Conservation (phyloP, 1,140 invertebrate genomes). For the Maconellicoccus hirsutus region DNA sequence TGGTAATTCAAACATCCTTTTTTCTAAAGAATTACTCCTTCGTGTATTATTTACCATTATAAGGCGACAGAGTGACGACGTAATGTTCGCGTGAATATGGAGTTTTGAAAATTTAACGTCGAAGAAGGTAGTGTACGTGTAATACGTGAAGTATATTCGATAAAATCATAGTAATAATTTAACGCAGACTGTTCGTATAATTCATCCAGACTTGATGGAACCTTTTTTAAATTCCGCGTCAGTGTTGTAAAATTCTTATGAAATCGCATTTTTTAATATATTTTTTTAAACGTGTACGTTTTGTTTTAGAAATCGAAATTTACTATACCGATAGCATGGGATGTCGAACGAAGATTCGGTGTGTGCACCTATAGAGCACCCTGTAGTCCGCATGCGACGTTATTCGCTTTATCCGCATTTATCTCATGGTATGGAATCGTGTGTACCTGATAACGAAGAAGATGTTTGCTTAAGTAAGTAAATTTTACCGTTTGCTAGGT, state of each 20-base stretch:
- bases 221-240: not conserved
- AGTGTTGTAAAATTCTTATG: too few species aligned
- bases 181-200: not conserved
- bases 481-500: too few species aligned
- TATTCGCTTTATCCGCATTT: constrained; percentile 15
- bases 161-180: not conserved
- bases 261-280: too few species aligned
- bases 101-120: not conserved
- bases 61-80: not conserved
- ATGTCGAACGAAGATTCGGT: not conserved
- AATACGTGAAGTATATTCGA: not conserved
- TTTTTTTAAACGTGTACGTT: too few species aligned
- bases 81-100: not conserved
- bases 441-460: not conserved
- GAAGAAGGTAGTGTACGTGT: not conserved
- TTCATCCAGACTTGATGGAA: not conserved
- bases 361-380: not conserved
- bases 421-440: constrained; percentile 14
- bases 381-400: constrained; percentile 15
- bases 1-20: not conserved
- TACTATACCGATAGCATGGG: not conserved
- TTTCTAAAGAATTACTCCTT: not conserved
- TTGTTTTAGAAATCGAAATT: too few species aligned
- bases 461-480: constrained; percentile 14
- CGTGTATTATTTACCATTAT: not conserved